Conservation (phyloP, 1,140 invertebrate genomes). For the Drosophila aff. region DNA sequence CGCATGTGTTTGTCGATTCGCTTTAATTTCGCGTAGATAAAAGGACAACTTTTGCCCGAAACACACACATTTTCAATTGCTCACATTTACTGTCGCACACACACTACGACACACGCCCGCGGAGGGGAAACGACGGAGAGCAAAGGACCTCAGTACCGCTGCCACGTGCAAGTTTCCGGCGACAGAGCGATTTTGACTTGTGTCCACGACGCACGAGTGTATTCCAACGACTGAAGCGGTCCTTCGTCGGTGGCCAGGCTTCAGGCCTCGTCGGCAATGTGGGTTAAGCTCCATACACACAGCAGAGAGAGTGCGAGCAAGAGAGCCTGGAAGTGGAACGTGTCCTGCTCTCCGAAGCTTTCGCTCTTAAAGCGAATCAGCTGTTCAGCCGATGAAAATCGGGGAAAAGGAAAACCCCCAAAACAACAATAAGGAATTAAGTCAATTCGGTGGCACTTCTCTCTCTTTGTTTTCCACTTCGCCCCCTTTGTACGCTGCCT, state of each 20-base stretch:
- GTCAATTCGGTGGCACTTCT: conserved; percentile 46
- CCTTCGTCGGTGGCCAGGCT: conserved; percentile 47
- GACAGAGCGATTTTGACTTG: conserved; percentile 39
- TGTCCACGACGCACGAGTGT: conserved; percentile 80
- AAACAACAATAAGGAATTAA: conserved; percentile 55
- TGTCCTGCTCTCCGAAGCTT: conserved; percentile 36
- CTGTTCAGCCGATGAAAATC: conserved; percentile 39
- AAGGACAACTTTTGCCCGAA: conserved; percentile 39
- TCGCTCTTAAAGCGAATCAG: conserved; percentile 53
- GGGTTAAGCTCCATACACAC: conserved; percentile 60
- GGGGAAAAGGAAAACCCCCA: conserved; percentile 8
- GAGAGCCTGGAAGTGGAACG: conserved; percentile 68
- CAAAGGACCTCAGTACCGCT: conserved; percentile 25
- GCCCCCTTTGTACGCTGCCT: neutral
- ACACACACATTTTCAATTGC: conserved; percentile 62
- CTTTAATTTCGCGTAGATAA: conserved; percentile 52
- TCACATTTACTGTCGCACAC: conserved; percentile 36
- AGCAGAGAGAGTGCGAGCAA: neutral
- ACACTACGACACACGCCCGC: conserved; percentile 13
- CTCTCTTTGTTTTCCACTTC: conserved; percentile 25
- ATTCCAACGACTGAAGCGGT: conserved; percentile 78
- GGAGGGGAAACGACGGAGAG: conserved; percentile 8
- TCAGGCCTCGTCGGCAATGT: conserved; percentile 53
- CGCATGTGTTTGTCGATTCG: conserved; percentile 28
- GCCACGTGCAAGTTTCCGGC: conserved; percentile 58